Base-by-base conservation (phyloP, 2,888 invertebrate species). In the Psococerastis gibbosa region DNA sequence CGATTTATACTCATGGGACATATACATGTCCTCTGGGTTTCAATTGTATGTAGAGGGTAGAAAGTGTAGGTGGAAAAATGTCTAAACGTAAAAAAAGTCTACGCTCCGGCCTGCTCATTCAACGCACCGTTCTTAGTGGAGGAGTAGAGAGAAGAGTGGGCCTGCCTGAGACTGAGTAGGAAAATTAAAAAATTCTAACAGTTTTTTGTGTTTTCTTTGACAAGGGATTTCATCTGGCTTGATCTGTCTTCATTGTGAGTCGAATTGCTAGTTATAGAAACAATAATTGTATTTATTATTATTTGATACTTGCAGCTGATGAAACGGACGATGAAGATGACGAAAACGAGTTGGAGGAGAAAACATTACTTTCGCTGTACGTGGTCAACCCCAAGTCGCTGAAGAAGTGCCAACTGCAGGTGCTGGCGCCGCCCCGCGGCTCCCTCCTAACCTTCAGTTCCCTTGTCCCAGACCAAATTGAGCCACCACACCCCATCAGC, bases 351-450 rank as follows among this genome's bases (percentile, higher is more conserved):
- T 60, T 67, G 43, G 61, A 43, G 23, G 31, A 56, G 3, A 58
- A 59, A 13, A 56, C 63, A 45, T 62, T 68, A 3, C 63, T 75
- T 22, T 64, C 68, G 45, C 69, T 88, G 69, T 80, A 79, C 61
- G 70, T 85, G 48, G 81, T 89, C 47, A 85, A 88, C 43, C 84
- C 85, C 22, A 87, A 85, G 62, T 84, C 87, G 2, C 66, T 92
- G 48, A 89, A 91, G 62, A 84, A 88, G 56, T 78, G 82, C 51
- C 70, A 75, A 51, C 77, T 87, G 38, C 69, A 73, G 3, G 79
- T 75, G 60, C 58, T 60, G 35, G 59, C 60, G 17, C 60, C 56
- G 0, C 49, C 54, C 17, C 20, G 17, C 3, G 38, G 22, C 22
- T 16, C 17, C 13, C 20, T 18, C 3, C 38, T 38, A 4, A 3